A percentile compares a stretch with the other conserved stretches of the same genome.
These are phyloP conservation scores for Cyrtorhinus lividipennis DNA, from an alignment of 1,140 invertebrate species.

Conservation along the genomic window DNA sequence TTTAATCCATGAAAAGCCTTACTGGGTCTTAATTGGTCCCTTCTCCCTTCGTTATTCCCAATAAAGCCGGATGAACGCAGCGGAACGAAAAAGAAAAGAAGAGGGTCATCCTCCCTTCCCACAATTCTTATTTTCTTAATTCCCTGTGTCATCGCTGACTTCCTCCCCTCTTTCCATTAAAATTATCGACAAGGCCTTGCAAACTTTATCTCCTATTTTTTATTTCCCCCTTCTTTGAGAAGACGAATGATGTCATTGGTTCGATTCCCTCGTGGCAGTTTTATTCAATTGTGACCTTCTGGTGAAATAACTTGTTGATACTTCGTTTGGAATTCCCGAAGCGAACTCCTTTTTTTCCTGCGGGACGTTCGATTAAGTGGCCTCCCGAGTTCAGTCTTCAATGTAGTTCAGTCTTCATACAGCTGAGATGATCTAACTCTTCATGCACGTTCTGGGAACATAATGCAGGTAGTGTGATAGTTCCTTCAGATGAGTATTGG, in stretches of 20 bases:
- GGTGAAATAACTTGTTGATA: no score
- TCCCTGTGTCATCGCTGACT: conserved; percentile 1
- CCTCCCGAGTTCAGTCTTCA: no score
- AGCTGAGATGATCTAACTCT: no score
- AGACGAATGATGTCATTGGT: neutral
- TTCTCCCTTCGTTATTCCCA: neutral
- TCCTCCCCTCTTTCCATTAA: neutral
- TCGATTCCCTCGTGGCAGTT: neutral
- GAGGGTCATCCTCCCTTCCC: neutral
- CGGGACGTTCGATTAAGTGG: no score
- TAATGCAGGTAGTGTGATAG: no score
- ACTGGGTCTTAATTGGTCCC: conserved; percentile 1
- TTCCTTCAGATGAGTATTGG: no score
- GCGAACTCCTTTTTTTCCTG: no score
- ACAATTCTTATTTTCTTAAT: conserved; percentile 13
- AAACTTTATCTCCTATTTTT: neutral
- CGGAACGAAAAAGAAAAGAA: neutral
- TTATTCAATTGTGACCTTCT: neutral
- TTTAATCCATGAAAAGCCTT: no score
- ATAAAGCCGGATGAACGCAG: neutral
- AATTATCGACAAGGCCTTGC: neutral
- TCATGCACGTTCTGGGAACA: no score
- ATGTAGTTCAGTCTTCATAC: no score
- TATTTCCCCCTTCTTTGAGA: neutral
- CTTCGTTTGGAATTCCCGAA: no score